phyloP scores from a whole-genome alignment of 2,888 invertebrate genomes.

The Byasa hedistus region DNA sequence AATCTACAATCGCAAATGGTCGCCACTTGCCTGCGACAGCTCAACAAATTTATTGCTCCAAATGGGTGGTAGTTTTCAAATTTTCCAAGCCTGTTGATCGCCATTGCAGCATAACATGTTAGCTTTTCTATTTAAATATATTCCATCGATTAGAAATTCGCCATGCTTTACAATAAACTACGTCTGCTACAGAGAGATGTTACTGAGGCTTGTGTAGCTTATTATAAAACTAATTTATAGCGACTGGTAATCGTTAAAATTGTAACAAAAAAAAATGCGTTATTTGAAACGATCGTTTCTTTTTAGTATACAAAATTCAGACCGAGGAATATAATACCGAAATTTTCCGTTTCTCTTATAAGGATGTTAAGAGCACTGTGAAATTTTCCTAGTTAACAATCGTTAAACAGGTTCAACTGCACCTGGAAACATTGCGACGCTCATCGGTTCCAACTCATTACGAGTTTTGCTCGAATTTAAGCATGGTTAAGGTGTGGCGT shows the following conservation, averaged over 20 bases:
- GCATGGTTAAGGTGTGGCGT: slow-evolving; percentile 65
- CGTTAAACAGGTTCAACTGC: slow-evolving; percentile 33
- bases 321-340: too few relatives aligned
- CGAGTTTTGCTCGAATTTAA: slow-evolving; percentile 58
- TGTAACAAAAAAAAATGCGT: background rate
- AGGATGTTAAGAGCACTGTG: background rate
- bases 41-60: slow-evolving; percentile 74
- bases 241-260: background rate
- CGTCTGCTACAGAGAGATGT: too few relatives aligned
- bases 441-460: slow-evolving; percentile 69
- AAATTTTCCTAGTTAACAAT: slow-evolving; percentile 10
- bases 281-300: background rate
- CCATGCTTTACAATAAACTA: background rate
- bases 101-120: slow-evolving; percentile 42
- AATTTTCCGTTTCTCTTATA: too few relatives aligned
- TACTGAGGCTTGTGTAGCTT: too few relatives aligned
- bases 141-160: background rate
- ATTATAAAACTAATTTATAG: background rate
- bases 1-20: slow-evolving; percentile 76
- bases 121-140: slow-evolving; percentile 22
- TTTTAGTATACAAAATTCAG: too few relatives aligned
- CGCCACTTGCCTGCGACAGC: slow-evolving; percentile 77
- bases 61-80: slow-evolving; percentile 74
- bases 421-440: slow-evolving; percentile 43
- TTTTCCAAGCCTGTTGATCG: slow-evolving; percentile 72